Base-by-base conservation (phyloP, 1,140 invertebrate genomes). In the Sitobion miscanthi region DNA sequence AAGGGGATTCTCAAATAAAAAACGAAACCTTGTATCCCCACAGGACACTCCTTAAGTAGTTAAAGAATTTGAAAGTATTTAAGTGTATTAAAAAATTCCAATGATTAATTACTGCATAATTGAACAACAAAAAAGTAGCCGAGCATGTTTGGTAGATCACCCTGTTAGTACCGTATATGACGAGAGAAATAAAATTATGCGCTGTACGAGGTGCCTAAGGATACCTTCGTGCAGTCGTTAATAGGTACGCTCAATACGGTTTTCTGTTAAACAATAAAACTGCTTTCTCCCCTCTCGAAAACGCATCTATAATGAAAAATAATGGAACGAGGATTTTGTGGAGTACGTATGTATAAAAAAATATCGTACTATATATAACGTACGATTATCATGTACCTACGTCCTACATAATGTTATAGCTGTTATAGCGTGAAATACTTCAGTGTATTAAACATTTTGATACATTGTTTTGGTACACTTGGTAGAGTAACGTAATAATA, bases 221-320 rank as follows among this genome's bases (percentile, higher is more conserved):
- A 35, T 62, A 2, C 14, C 25, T 45, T n/a, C 38, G 9, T 91
- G 30, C 45, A 69, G 62, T 69, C 25, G 90, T 69, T 82, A 91
- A 91, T 47, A 42, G 42, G 42, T 42, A n/a, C 42, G 11, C 5
- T 69, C n/a, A n/a, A 69, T 42, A 4, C 9, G 25, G 30, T 49
- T 45, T 91, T 82, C 90, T 1, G 47, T n/a, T 69, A 69, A 35
- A 45, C 54, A 7, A 82, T 91, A 91, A 91, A 17, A 45, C 62
- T 35, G 2, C 5, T 52, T 47, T 69, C 4, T n/a, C 14, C 14
- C 6, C 14, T 42, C 7, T 20, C 38, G 54, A 57, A 90, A 90
- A 90, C 25, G 35, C 38, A 62, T 62, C 42, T n/a, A 45, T 82
- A 49, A 91, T 35, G 3, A 91, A 82, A 82, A 91, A 69, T 91